These are phyloP conservation scores for Anagrus nilaparvatae DNA, from an alignment of 1,140 invertebrate species.

Conservation along the genomic window DNA sequence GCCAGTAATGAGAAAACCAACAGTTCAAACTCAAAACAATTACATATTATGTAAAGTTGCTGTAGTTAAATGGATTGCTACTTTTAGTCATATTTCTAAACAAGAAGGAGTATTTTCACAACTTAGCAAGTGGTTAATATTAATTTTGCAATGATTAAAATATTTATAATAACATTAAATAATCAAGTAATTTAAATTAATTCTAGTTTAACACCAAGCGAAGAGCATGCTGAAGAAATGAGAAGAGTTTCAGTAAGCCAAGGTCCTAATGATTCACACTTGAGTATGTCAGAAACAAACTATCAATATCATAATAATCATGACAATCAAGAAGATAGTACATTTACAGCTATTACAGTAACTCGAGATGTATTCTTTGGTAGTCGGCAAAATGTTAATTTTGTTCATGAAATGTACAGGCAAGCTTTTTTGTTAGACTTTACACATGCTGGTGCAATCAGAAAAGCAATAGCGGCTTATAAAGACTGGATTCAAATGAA, in stretches of 20 bases:
- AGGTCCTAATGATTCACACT: conserved; percentile 26
- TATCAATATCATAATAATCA: no score
- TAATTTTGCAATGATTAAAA: background rate
- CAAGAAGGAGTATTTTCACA: conserved; percentile 43
- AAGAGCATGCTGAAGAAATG: conserved; percentile 31
- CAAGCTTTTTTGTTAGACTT: conserved; percentile 89
- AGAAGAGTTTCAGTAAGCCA: conserved; percentile 36
- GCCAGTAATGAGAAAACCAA: conserved; percentile 38
- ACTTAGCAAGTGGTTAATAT: conserved; percentile 30
- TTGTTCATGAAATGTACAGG: conserved; percentile 87
- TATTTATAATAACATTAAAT: background rate
- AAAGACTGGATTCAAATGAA: conserved; percentile 93
- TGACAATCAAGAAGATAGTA: conserved; percentile 31
- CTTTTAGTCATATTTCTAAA: conserved; percentile 66
- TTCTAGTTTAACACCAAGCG: conserved; percentile 30
- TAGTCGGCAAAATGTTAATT: conserved; percentile 84
- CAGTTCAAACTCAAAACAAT: conserved; percentile 50
- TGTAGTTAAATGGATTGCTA: conserved; percentile 82
- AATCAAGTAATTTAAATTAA: conserved; percentile 2
- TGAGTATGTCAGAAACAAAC: no score
- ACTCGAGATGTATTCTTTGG: conserved; percentile 83
- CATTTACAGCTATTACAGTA: conserved; percentile 42
- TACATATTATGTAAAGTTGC: conserved; percentile 67
- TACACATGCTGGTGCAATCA: conserved; percentile 73
- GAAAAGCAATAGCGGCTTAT: conserved; percentile 86